These are phyloP conservation scores for Zaprionus inermis DNA, from an alignment of 1,140 invertebrate species.

Conservation along the genomic window DNA sequence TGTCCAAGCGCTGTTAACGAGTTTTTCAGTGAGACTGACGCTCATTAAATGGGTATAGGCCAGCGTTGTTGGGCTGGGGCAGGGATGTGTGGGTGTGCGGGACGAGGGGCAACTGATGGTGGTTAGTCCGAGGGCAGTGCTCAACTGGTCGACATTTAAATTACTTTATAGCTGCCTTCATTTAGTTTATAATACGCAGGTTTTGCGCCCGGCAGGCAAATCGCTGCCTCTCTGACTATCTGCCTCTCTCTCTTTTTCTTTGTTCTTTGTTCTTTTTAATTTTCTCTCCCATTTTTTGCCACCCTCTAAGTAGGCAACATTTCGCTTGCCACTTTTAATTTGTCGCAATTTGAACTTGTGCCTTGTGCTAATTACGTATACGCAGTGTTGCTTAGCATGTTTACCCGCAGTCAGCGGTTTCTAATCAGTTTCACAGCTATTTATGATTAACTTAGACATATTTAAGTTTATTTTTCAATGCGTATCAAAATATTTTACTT, in stretches of 20 bases:
- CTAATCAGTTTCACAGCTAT: background rate
- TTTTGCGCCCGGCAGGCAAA: slow-evolving; percentile 21
- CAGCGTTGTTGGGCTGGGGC: slow-evolving; percentile 18
- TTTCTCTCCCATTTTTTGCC: slow-evolving; percentile 23
- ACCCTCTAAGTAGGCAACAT: slow-evolving; percentile 19
- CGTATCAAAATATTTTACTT: background rate
- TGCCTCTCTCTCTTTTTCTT: slow-evolving; percentile 9
- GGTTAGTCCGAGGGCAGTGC: background rate
- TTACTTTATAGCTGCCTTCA: slow-evolving; percentile 74
- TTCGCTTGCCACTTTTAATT: slow-evolving; percentile 63
- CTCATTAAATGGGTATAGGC: slow-evolving; percentile 56
- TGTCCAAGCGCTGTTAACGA: slow-evolving; percentile 56
- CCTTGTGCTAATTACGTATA: slow-evolving; percentile 51
- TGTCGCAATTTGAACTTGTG: slow-evolving; percentile 58
- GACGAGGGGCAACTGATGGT: background rate
- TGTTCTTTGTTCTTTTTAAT: background rate
- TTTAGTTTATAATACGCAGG: slow-evolving; percentile 67
- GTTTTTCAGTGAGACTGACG: slow-evolving; percentile 51
- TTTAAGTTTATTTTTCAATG: background rate
- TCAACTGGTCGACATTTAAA: slow-evolving; percentile 55
- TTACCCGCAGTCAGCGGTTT: background rate
- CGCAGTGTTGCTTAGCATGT: slow-evolving; percentile 32
- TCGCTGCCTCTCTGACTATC: background rate
- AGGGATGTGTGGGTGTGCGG: background rate
- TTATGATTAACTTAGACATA: background rate